Conservation (phyloP, 1,140 invertebrate species). For the Hormaphis cornu region DNA sequence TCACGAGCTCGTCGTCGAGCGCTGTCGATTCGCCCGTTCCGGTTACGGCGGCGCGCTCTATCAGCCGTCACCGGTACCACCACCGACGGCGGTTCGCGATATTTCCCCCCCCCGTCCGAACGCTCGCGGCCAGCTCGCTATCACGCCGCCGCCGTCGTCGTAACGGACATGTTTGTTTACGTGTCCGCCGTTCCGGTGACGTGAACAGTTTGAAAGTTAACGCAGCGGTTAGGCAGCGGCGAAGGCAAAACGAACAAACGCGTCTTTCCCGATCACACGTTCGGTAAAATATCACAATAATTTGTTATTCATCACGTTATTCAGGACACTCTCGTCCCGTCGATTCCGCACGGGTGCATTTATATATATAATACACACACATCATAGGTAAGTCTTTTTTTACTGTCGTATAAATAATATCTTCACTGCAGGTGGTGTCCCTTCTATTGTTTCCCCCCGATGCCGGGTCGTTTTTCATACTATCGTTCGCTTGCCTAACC, state of each 20-base stretch:
- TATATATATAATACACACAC: not conserved
- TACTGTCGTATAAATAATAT: not conserved
- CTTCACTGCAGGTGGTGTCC: not conserved
- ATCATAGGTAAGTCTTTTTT: slow-evolving; percentile 16
- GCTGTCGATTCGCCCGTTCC: too few relatives aligned
- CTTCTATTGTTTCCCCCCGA: not conserved
- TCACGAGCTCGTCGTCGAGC: too few relatives aligned
- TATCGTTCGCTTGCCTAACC: slow-evolving; percentile 17
- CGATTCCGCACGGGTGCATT: too few relatives aligned
- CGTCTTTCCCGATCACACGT: not conserved
- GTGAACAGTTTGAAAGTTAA: slow-evolving; percentile 23
- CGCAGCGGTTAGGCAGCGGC: slow-evolving; percentile 29
- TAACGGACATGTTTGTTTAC: slow-evolving; percentile 31
- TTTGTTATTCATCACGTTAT: too few relatives aligned
- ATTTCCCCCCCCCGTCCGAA: too few relatives aligned
- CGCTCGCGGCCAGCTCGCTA: not conserved
- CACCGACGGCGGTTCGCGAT: not conserved
- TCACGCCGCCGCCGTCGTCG: not conserved
- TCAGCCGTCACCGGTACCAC: not conserved
- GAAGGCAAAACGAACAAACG: not conserved
- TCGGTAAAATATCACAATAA: not conserved
- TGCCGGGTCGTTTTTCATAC: not conserved
- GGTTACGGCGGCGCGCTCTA: not conserved
- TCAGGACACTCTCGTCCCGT: too few relatives aligned
- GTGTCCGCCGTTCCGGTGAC: slow-evolving; percentile 24